Conservation (phyloP, 2,113 vertebrate species). For the Hippolais icterina region DNA sequence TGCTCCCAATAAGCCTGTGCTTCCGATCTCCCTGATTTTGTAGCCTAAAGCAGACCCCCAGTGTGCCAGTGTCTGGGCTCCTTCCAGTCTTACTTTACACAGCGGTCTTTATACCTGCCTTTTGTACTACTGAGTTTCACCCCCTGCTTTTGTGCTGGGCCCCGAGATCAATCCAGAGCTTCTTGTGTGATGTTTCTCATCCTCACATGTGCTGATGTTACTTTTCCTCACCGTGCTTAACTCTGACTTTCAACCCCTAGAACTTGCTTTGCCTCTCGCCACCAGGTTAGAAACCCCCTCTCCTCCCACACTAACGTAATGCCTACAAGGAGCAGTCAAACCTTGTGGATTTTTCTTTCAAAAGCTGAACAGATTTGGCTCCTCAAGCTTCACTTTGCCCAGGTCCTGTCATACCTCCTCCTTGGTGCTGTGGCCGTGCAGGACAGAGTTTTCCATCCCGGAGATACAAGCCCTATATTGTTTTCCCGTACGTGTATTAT, state of each 20-base stretch:
- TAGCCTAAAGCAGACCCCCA: conserved; percentile 47
- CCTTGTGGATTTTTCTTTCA: neutral
- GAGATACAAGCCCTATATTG: neutral
- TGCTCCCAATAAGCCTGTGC: conserved; percentile 48
- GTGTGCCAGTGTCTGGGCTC: conserved; percentile 19
- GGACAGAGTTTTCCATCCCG: neutral
- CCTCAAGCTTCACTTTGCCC: neutral
- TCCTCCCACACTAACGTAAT: accelerated
- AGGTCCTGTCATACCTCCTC: neutral
- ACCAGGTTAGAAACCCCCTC: neutral
- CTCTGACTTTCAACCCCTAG: neutral
- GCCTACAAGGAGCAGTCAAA: neutral
- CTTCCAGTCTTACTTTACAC: conserved; percentile 8
- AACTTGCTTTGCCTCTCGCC: neutral
- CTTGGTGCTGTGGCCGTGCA: neutral
- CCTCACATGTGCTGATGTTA: neutral
- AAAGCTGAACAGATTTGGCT: neutral
- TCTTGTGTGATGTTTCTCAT: neutral
- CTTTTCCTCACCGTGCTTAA: neutral
- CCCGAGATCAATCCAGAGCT: neutral
- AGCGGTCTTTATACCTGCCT: neutral
- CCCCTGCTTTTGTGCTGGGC: neutral
- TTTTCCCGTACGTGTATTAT: neutral
- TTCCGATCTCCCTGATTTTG: conserved; percentile 26
- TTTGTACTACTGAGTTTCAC: neutral